Conservation (phyloP, 2,888 invertebrate genomes). For the Metacarcinus magister region DNA sequence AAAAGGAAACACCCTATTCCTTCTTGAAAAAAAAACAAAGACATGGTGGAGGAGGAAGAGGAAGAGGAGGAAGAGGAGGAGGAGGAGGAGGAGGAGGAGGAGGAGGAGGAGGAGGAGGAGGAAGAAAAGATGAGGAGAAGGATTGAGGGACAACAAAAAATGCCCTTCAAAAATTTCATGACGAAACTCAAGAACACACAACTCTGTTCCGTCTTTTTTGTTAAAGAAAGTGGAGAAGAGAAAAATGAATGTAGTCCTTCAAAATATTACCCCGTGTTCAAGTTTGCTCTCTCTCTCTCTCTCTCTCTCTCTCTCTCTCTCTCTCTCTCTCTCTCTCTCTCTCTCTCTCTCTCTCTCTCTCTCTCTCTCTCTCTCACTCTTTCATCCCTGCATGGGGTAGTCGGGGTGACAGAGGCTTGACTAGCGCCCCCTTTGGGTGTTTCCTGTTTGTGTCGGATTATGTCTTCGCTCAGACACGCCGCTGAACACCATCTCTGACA, state of each 20-base stretch:
- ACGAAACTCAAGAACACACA: constrained; percentile 12
- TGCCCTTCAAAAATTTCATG: neutral
- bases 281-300: neutral
- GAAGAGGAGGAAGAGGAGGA: neutral
- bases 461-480: neutral
- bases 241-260: neutral
- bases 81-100: neutral
- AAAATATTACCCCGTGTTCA: neutral
- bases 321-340: neutral
- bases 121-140: neutral
- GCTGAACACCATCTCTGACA: neutral
- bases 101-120: neutral
- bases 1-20: too few relatives aligned
- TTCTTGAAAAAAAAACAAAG: too few relatives aligned
- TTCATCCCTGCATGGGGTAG: neutral
- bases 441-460: neutral
- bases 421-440: neutral
- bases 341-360: neutral
- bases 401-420: neutral
- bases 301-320: constrained; percentile 2
- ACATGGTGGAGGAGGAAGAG: neutral
- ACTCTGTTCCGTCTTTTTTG: neutral
- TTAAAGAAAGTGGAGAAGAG: neutral
- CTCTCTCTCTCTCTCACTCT: constrained; percentile 36
- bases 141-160: neutral